Conservation (phyloP, 2,113 vertebrate genomes). For the Sciurus niger region DNA sequence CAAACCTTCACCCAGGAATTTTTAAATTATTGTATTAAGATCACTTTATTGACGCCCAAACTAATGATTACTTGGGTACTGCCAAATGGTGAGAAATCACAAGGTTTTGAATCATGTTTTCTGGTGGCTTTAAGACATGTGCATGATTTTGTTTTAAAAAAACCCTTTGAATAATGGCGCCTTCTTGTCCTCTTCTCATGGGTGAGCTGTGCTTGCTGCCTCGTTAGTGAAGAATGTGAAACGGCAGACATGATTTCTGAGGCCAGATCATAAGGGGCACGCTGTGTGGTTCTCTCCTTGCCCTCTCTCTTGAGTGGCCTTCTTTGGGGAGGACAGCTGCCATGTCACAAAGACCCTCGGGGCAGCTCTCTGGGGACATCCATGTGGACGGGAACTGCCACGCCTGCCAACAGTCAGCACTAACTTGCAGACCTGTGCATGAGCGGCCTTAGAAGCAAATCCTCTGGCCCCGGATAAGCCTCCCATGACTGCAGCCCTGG, state of each 20-base stretch:
- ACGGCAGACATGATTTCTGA: background rate
- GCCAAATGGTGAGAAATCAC: slow-evolving; percentile 49
- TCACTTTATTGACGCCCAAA: background rate
- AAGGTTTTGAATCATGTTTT: slow-evolving; percentile 14
- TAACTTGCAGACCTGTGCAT: background rate
- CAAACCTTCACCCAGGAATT: slow-evolving; percentile 6
- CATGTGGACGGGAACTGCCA: background rate
- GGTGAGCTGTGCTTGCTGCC: background rate
- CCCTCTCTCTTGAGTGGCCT: background rate
- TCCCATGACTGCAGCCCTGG: slow-evolving; percentile 2
- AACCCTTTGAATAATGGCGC: background rate
- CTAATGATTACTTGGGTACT: background rate
- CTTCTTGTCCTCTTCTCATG: background rate
- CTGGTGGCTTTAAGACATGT: slow-evolving; percentile 32
- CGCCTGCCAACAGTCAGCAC: background rate
- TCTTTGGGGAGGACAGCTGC: background rate
- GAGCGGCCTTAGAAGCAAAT: background rate
- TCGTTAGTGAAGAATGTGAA: background rate
- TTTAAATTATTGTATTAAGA: background rate
- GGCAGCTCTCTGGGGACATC: background rate
- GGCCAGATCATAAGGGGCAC: background rate
- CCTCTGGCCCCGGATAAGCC: background rate
- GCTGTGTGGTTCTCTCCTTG: slow-evolving; percentile 12
- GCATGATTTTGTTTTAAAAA: background rate
- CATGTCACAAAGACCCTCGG: background rate